Conservation (phyloP, 2,113 vertebrate genomes). For the Tyto alba region DNA sequence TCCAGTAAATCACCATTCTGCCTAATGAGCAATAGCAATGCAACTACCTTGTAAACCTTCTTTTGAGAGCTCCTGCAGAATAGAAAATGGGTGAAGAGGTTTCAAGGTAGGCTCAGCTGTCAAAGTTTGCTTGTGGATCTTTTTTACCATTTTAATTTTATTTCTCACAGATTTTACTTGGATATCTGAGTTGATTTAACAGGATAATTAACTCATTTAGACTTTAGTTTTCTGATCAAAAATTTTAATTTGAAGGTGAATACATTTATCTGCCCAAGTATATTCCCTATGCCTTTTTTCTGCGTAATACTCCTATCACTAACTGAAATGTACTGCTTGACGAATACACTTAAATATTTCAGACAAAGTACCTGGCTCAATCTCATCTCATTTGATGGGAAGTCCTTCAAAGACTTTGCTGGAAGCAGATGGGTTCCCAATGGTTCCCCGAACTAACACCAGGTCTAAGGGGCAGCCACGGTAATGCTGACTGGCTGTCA, state of each 20-base stretch:
- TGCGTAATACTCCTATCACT: background rate
- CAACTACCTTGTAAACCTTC: background rate
- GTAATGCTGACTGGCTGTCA: background rate
- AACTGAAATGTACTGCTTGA: background rate
- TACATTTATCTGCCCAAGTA: background rate
- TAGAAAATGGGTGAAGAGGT: background rate
- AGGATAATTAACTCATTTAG: background rate
- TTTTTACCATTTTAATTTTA: background rate
- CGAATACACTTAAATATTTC: background rate
- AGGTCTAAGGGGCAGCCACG: background rate
- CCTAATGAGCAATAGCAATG: background rate
- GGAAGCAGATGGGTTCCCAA: background rate
- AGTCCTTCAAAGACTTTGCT: background rate
- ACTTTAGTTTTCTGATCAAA: background rate
- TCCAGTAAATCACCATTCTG: background rate
- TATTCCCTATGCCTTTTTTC: background rate
- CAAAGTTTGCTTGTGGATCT: background rate
- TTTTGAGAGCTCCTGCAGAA: background rate
- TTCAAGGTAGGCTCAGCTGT: background rate
- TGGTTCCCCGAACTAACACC: background rate
- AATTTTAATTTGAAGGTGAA: background rate
- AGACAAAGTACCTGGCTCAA: background rate
- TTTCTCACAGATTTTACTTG: background rate
- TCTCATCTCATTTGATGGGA: background rate
- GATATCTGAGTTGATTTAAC: background rate